These are phyloP conservation scores for Leptestheria dahalacensis DNA, from an alignment of 1,140 invertebrate genomes.

Conservation along the genomic window DNA sequence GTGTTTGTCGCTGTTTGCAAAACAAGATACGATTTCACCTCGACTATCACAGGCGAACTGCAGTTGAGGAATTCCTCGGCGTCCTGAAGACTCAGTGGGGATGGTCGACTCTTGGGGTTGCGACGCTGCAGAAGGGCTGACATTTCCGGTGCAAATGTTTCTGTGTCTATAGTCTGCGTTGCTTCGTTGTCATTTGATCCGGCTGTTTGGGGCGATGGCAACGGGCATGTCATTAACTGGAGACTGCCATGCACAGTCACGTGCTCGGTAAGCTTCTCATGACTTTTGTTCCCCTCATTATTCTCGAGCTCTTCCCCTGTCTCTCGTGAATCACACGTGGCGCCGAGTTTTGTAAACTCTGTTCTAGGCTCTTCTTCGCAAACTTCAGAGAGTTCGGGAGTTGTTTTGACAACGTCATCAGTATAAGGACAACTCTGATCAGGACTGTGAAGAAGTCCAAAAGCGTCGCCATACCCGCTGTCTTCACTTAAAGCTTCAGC, in stretches of 20 bases:
- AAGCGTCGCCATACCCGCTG: slow-evolving; percentile 47
- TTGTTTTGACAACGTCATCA: background rate
- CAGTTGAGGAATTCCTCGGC: slow-evolving; percentile 8
- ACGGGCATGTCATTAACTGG: background rate
- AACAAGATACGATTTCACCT: no score
- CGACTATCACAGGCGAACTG: background rate
- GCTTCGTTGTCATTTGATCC: background rate
- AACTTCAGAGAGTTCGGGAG: background rate
- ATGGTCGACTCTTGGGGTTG: background rate
- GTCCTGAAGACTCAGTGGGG: slow-evolving; percentile 13
- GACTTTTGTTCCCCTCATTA: background rate
- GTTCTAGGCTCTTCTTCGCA: no score
- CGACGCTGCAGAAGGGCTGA: background rate
- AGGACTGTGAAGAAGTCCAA: background rate
- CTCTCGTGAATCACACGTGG: no score
- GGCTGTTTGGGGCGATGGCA: background rate
- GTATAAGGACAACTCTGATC: background rate
- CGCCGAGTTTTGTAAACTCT: no score
- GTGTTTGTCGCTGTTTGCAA: no score
- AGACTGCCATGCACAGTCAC: background rate
- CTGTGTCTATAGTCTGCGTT: background rate
- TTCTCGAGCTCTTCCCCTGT: no score
- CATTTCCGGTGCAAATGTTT: background rate
- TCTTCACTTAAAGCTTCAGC: slow-evolving; percentile 57
- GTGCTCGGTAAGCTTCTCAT: background rate